These are phyloP conservation scores for Pampusana beccarii DNA, from an alignment of 2,113 vertebrate genomes.

Conservation along the genomic window DNA sequence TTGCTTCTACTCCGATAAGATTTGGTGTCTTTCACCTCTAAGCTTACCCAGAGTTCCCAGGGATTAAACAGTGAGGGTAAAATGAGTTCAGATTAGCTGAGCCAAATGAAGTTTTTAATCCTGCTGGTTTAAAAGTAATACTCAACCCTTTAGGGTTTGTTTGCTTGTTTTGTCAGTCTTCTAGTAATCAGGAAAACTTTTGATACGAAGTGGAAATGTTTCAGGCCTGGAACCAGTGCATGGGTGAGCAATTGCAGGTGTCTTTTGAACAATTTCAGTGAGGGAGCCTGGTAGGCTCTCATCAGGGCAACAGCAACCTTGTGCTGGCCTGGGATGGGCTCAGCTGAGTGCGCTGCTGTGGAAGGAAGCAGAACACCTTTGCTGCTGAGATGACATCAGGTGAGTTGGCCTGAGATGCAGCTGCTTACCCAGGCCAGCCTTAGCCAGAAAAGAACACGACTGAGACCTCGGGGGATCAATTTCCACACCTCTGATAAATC, in stretches of 20 bases:
- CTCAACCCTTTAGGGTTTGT: neutral
- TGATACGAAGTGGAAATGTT: neutral
- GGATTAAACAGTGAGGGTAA: neutral
- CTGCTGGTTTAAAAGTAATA: neutral
- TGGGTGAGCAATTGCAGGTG: neutral
- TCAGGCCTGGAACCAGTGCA: neutral
- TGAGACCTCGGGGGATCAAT: neutral
- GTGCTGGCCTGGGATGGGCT: neutral
- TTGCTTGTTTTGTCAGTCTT: neutral
- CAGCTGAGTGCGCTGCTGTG: neutral
- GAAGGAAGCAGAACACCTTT: neutral
- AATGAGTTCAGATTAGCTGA: neutral
- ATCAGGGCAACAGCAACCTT: neutral
- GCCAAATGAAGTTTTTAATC: neutral
- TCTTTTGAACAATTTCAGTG: neutral
- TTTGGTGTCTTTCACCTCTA: constrained; percentile 30
- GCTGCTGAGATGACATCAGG: neutral
- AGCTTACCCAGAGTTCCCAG: neutral
- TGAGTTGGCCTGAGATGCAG: neutral
- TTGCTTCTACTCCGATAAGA: constrained; percentile 41
- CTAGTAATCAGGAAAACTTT: neutral
- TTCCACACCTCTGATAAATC: neutral
- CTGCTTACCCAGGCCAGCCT: neutral
- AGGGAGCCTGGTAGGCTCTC: neutral
- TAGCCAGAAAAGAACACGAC: neutral